A percentile compares a stretch with the other conserved stretches of the same genome.
Evolutionary conservation across 2,113 vertebrate species (phyloP).

Genomic region (Phylloscopus trochiloides): DNA sequence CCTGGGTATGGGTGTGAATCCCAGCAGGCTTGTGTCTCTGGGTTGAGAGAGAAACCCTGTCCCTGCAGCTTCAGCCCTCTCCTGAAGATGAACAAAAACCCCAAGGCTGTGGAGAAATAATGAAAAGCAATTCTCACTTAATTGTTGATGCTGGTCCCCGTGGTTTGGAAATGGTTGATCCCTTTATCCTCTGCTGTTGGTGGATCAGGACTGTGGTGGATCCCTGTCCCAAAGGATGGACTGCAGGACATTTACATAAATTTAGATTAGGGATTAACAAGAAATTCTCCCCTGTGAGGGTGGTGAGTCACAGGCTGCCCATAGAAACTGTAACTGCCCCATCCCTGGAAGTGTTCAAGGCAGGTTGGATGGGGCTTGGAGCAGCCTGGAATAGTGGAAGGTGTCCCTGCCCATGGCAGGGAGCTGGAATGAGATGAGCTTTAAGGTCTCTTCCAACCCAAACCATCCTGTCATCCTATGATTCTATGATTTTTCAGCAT

Average conservation of each 20-base stretch:
- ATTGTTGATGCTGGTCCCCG: background rate
- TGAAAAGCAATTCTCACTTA: background rate
- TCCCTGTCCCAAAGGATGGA: background rate
- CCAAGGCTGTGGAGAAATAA: background rate
- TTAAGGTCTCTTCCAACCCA: background rate
- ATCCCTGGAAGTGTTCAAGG: background rate
- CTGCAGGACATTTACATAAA: background rate
- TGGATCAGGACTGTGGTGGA: background rate
- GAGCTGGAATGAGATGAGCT: background rate
- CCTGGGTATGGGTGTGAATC: background rate
- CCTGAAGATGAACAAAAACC: background rate
- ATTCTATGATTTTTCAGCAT: background rate
- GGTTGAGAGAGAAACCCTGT: background rate
- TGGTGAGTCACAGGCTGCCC: background rate
- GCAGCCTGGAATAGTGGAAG: background rate
- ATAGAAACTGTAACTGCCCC: rapidly evolving
- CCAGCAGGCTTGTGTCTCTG: rapidly evolving
- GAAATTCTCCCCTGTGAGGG: background rate
- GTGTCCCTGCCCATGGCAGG: background rate
- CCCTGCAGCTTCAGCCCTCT: rapidly evolving
- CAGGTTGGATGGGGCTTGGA: background rate
- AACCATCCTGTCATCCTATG: background rate
- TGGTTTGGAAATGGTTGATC: background rate
- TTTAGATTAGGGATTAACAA: background rate
- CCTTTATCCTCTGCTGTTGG: background rate